Evolutionary conservation across 2,888 invertebrate genomes (phyloP), one percentile per base, ranked within the genome.

Genomic region (Synergus japonicus): DNA sequence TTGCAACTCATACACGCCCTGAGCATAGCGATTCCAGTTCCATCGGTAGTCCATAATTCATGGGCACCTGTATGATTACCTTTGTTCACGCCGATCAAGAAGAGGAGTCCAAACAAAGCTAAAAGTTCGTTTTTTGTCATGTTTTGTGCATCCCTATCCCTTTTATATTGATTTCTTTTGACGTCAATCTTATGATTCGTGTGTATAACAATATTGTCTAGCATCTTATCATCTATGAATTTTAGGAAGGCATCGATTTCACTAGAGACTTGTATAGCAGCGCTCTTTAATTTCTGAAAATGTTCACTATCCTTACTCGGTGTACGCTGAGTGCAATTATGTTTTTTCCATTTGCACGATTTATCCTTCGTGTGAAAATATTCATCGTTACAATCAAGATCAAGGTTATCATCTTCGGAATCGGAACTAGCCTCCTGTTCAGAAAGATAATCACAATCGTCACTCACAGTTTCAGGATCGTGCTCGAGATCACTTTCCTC

Each of bases 81-180:
- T 64, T 82, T 78, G 12, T 80, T 49, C 12, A 66, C 63, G 22
- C 81, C 82, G 58, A 77, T 77, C 22, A 82, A 15, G 67, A 78
- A 84, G 13, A 84, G 77, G 18, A 84, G 44, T 76, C 85, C 86
- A 77, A 87, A 83, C 44, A 85, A 78, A 77, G 86, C 87, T 80
- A 83, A 78, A 43, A 87, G 13, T 82, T 80, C 81, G 15, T 64
- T 73, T 29, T 67, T 81, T 78, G 85, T 82, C n/a, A 84, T 85
- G 66, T 83, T 81, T 77, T 82, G 81, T 79, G 86, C 87, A 82
- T 87, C 86, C 81, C 86, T 84, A 63, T 78, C 77, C 83, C 86
- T 81, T 77, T 81, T 69, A 82, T 85, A 87, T 3, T 49, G 49
- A 49, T 46, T 13, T 29, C 46, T 49, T 81, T 82, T 83, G 49